Evolutionary conservation across 2,113 vertebrate genomes (phyloP), one percentile per base, ranked within the genome.

Genomic region (Dolichotis patagonum): DNA sequence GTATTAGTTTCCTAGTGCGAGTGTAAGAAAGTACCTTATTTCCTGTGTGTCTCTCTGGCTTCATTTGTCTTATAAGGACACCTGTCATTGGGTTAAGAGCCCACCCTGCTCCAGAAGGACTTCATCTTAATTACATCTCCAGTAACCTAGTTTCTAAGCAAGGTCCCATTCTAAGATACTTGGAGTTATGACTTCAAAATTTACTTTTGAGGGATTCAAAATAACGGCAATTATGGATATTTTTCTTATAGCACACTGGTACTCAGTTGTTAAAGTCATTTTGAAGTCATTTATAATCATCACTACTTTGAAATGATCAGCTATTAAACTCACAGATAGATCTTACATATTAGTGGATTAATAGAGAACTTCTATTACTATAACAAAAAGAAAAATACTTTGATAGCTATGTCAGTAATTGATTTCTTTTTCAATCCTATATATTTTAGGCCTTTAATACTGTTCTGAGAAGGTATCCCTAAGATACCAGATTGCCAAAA

Each of bases 381-480:
- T 93, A 91, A 62, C 28, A 77, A 67, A 91, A 81, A 62, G 54
- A 63, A 84, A 95, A 83, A 54, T 89, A 89, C 9, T 90, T 90
- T 78, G 38, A 38, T 80, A 87, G 62, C 30, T 93, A 85, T 85
- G 58, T 95, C 20, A 69, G n/a, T 93, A 96, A 71, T 82, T 95
- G 28, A 65, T 93, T 92, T 91, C 35, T 83, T 92, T 73, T 95
- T 28, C 81, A 71, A 83, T 77, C 17, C 3, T 82, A 19, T 20
- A 0, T 88, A 88, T 97, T 95, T 90, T 69, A 94, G 62, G 24
- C 2, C 52, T 88, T 93, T 95, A 60, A 58, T 71, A 52, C 17
- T 91, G 20, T 95, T 96, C 35, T 85, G 65, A 89, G 35, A 89
- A 54, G 54, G 54, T 54, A 54, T 54, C 54, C 7, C 3, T 54